Base-by-base conservation (phyloP, 2,888 invertebrate species). In the Lottia scabra region DNA sequence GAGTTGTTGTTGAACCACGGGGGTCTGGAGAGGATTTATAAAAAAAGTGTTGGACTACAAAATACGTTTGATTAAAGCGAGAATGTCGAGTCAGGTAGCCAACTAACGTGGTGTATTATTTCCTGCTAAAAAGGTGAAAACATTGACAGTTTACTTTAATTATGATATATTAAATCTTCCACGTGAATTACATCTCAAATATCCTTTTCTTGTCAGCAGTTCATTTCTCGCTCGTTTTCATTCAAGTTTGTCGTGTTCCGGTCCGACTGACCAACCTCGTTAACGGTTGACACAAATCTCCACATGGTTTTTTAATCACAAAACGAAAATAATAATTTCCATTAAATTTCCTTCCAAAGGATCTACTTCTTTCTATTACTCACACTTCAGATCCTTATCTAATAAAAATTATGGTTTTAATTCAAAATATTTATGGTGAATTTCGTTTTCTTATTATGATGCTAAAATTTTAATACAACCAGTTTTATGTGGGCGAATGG, bases 391-490 rank as follows among this genome's bases (percentile, higher is more conserved):
- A 56, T 56, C 19, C 10, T 13, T 8, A 12, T 12, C 56, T 56
- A 56, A 56, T 56, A 56, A 56, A 56, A 23, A 23, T 56, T 23
- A 23, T 56, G 23, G 56, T 56, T 56, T 56, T 56, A 56, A 56
- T 56, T 56, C 56, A 56, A 56, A 56, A 56, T 56, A 23, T 56
- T 56, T 23, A 56, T 56, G 56, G 56, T 56, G 13, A 56, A 56
- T 56, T 56, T 56, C 56, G 19, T 56, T 23, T 23, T 23, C 19
- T 56, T 56, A 56, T 56, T 56, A 19, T 56, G 56, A 23, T 56
- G 19, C 23, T 23, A 56, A 23, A 23, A 56, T 56, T 56, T 56
- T 56, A 56, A 56, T 23, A 56, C 5, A 56, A 12, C 23, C 23
- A 19, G 56, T 56, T 56, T 56, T 23, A 19, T 56, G 56, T 23